Percentiles rank a stretch among this genome's conserved stretches.
These are phyloP conservation scores for Lycaon pictus DNA, from an alignment of 2,113 vertebrate genomes.

Conservation along the genomic window DNA sequence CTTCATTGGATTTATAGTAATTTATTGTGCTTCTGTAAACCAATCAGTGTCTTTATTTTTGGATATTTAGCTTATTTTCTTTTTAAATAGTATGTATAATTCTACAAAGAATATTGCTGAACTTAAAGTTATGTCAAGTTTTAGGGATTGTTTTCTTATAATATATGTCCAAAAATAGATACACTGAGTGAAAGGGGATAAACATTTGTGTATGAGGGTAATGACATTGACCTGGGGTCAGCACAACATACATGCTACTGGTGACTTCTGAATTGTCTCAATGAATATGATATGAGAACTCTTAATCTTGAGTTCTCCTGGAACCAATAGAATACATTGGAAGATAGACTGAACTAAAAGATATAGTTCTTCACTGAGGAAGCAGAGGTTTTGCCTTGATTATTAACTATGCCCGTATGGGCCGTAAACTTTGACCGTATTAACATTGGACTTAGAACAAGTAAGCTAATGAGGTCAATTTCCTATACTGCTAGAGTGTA, in stretches of 20 bases:
- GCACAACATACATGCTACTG: too few species aligned
- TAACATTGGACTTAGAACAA: not conserved
- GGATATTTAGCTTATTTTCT: not conserved
- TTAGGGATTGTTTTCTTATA: not conserved
- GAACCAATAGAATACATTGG: not conserved
- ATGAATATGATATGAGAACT: not conserved
- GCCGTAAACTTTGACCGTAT: not conserved
- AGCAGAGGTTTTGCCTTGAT: not conserved
- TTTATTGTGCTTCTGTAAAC: not conserved
- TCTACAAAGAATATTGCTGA: not conserved
- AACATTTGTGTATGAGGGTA: not conserved
- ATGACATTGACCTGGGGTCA: not conserved
- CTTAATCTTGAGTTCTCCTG: not conserved
- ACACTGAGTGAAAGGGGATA: not conserved
- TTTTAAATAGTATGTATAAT: not conserved
- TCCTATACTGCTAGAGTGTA: not conserved
- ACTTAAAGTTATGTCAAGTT: not conserved
- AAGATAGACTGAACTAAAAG: not conserved
- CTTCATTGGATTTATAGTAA: not conserved
- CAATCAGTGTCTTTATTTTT: not conserved
- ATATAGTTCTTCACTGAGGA: not conserved
- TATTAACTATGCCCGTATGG: not conserved
- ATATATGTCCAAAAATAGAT: not conserved
- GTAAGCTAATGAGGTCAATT: slow-evolving; percentile 2
- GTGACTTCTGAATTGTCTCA: not conserved